These are phyloP conservation scores for Salpingus planirostris DNA, from an alignment of 2,888 invertebrate species.

Conservation along the genomic window DNA sequence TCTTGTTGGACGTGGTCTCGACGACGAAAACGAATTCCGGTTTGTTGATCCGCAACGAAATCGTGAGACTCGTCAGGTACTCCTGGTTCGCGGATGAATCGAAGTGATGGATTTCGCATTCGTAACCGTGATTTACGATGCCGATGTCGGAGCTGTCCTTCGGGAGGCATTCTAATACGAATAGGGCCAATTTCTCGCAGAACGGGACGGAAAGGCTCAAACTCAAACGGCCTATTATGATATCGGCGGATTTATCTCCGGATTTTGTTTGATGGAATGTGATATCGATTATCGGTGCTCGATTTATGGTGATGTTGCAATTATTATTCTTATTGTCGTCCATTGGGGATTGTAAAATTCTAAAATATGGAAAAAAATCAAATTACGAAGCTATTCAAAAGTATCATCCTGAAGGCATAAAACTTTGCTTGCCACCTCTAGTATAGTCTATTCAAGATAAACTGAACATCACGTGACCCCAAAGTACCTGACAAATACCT, in stretches of 20 bases:
- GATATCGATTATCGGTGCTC: conserved; percentile 64
- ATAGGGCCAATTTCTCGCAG: conserved; percentile 43
- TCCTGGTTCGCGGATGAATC: neutral
- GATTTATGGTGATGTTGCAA: conserved; percentile 48
- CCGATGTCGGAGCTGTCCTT: conserved; percentile 55
- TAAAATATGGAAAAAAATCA: too few species aligned
- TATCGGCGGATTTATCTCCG: conserved; percentile 56
- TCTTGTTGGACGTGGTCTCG: conserved; percentile 50
- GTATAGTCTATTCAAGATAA: neutral
- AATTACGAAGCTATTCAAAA: too few species aligned
- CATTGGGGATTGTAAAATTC: conserved; percentile 59
- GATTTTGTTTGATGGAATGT: conserved; percentile 54
- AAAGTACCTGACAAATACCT: too few species aligned
- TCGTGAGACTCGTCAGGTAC: conserved; percentile 46
- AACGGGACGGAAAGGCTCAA: conserved; percentile 68
- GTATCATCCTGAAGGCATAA: too few species aligned
- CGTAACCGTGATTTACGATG: conserved; percentile 63
- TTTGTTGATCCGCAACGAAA: conserved; percentile 64
- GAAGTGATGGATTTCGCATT: conserved; percentile 44
- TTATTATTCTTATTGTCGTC: conserved; percentile 49
- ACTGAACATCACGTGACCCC: neutral
- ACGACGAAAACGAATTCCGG: conserved; percentile 72
- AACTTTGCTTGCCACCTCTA: too few species aligned
- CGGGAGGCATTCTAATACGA: conserved; percentile 39
- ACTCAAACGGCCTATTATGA: conserved; percentile 63